Base-by-base conservation (phyloP, 2,113 vertebrate species). In the Paratilapia polleni region DNA sequence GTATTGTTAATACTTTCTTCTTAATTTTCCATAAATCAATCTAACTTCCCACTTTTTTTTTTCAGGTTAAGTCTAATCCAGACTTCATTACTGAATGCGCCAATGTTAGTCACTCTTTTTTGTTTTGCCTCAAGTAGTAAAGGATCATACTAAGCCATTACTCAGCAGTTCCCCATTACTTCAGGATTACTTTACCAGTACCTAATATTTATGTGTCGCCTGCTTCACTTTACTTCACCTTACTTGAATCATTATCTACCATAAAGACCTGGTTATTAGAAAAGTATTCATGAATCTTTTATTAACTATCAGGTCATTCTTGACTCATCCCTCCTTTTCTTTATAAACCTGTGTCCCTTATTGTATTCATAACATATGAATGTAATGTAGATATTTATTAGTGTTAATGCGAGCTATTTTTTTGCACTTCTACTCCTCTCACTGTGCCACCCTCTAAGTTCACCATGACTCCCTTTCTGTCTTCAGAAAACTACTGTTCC, bases 401-500 rank as follows among this genome's bases (percentile, higher is more conserved):
- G 28, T 31, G 28, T 31, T 31, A 31, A 31, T 26, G 10, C 9
- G 2, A 47, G 26, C 76, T 28, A 20, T 59, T 61, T 20, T n/a
- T 47, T 26, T 61, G 57, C 7, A 22, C 36, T 59, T 26, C 22
- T 3, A 60, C 13, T 13, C 73, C 56, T 49, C 36, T 24, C 31
- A 24, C 31, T 70, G 17, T 41, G 5, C 43, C 49, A 19, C 17
- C 17, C 47, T 52, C 20, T 54, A 31, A 34, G 26, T 47, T 73
- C 68, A 73, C 47, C 47, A 19, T 52, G 68, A 73, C 68, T 47
- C 34, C 22, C 22, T 4, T 26, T 24, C 74, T 59, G 20, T 26
- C 17, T 19, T n/a, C 5, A n/a, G 52, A 56, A 78, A 93, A 96
- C 96, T 96, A 93, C 95, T 88, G 14, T 91, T 94, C 96, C 96